Percentiles rank a stretch among this genome's conserved stretches.
phyloP scores from a whole-genome alignment of 2,888 invertebrate genomes.

The Archaeoteleia sp. region DNA sequence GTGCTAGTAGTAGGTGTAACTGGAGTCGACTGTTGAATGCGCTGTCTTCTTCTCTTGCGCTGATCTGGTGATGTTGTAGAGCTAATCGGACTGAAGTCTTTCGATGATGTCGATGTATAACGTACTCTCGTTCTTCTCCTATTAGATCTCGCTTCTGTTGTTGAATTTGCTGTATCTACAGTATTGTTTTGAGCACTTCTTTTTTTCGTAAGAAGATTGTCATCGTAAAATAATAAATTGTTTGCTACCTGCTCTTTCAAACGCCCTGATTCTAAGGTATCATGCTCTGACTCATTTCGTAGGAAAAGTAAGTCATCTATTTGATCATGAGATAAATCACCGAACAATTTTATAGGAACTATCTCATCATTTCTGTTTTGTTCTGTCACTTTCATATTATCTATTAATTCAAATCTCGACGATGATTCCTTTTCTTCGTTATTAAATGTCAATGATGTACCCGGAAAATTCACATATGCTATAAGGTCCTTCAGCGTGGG shows the following conservation, averaged over 20 bases:
- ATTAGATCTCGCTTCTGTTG: conserved; percentile 12
- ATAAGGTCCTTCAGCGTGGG: conserved; percentile 70
- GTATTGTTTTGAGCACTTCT: conserved; percentile 16
- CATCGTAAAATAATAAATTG: conserved; percentile 9
- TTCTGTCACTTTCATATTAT: too few species aligned
- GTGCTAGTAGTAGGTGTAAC: not conserved
- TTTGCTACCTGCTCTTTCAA: not conserved
- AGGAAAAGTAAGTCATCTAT: too few species aligned
- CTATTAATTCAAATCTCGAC: too few species aligned
- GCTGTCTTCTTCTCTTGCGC: conserved; percentile 15
- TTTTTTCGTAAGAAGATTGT: conserved; percentile 27
- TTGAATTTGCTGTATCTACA: not conserved
- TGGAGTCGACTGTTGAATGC: conserved; percentile 6
- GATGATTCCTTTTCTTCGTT: conserved; percentile 11
- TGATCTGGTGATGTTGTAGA: conserved; percentile 6
- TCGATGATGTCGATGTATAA: conserved; percentile 6
- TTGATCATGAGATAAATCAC: too few species aligned
- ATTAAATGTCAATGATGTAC: conserved; percentile 9
- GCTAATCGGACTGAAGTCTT: conserved; percentile 1
- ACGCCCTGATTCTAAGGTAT: not conserved
- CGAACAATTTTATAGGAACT: too few species aligned
- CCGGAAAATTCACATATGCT: conserved; percentile 52
- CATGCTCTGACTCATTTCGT: conserved; percentile 3
- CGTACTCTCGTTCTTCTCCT: conserved; percentile 30
- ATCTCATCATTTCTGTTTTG: too few species aligned